Evolutionary conservation across 2,797 vertebrate species (phyloP), one percentile per base, ranked within the genome.

Genomic region (Hydrophis major): DNA sequence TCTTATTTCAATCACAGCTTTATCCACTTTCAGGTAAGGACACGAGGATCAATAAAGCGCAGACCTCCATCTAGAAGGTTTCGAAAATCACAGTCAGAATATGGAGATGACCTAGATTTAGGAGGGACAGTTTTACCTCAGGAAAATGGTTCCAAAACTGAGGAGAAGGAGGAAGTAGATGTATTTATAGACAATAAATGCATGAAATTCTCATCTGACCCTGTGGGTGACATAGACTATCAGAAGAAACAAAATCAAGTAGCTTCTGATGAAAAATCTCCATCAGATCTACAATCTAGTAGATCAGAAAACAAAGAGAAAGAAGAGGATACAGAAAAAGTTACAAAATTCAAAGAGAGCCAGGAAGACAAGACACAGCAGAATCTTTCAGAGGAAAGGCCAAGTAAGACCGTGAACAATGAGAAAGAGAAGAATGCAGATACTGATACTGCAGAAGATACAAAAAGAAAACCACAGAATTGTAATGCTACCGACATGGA

Each of bases 61-160:
- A 97, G 98, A n/a, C 98, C 98, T 2, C 98, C 98, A 0, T 98
- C 98, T n/a, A 95, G 98, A 55, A 96, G 93, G 57, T 98, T 98
- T 96, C 96, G 98, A 53, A 97, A 97, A 91, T 98, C 98, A 7
- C 97, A 98, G 63, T 97, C 98, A 0, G 98, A 98, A 59, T 97
- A 89, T 0, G 98, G 97, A 92, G 97, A 97, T 0, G 95, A 97
- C n/a, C 95, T 97, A 13, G 96, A 97, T 12, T 60, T 95, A 87
- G 92, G 91, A 11, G 47, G 90, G 16, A 90, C 1, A 0, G 92
- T 94, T 87, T 89, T 93, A 4, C 94, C 97, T 93, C 97, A 97
- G 94, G 98, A 98, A 96, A 98, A 98, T 3, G 98, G 98, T 55
- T 94, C 97, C 92, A 96, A 95, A 89, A 97, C 97, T 89, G 96